These are phyloP conservation scores for Tribolium castaneum DNA, from an alignment of 1,140 invertebrate species.

Conservation along the genomic window DNA sequence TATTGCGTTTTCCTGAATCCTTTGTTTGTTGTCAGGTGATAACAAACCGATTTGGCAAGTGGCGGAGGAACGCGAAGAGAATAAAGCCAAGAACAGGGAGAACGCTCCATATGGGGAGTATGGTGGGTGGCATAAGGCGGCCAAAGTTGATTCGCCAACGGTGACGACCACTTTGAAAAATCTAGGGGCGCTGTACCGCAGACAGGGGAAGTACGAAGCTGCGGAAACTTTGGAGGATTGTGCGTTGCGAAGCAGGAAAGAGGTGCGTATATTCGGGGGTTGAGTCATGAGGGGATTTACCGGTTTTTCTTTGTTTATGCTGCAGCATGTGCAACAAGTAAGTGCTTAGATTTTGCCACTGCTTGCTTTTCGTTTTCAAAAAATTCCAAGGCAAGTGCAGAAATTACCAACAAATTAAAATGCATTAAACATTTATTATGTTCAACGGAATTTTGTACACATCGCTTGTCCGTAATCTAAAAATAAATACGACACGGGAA, in stretches of 20 bases:
- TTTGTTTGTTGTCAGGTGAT: constrained; percentile 72
- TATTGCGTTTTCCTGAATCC: not conserved
- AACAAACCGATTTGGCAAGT: constrained; percentile 99
- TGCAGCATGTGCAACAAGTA: constrained; percentile 70
- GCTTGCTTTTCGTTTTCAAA: not conserved
- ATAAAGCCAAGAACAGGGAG: constrained; percentile 92
- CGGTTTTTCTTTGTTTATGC: constrained; percentile 64
- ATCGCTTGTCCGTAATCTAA: too few species aligned
- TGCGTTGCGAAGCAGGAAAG: constrained; percentile 91
- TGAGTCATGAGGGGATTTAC: not conserved
- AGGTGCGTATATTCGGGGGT: constrained; percentile 69
- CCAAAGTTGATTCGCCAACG: constrained; percentile 98
- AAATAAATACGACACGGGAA: too few species aligned
- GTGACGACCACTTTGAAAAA: constrained; percentile 98
- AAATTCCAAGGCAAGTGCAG: too few species aligned
- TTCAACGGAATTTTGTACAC: too few species aligned
- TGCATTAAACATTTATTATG: too few species aligned
- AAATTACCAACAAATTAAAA: too few species aligned
- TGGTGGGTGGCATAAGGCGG: constrained; percentile 97
- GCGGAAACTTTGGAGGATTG: constrained; percentile 99
- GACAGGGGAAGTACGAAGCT: constrained; percentile 98
- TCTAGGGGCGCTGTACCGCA: constrained; percentile 94
- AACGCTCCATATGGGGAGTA: constrained; percentile 94
- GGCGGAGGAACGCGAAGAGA: constrained; percentile 96
- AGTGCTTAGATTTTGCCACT: constrained; percentile 59